Evolutionary conservation across 2,888 invertebrate genomes (phyloP), one percentile per base, ranked within the genome.

Genomic region (Acanthacorydalis orientalis): DNA sequence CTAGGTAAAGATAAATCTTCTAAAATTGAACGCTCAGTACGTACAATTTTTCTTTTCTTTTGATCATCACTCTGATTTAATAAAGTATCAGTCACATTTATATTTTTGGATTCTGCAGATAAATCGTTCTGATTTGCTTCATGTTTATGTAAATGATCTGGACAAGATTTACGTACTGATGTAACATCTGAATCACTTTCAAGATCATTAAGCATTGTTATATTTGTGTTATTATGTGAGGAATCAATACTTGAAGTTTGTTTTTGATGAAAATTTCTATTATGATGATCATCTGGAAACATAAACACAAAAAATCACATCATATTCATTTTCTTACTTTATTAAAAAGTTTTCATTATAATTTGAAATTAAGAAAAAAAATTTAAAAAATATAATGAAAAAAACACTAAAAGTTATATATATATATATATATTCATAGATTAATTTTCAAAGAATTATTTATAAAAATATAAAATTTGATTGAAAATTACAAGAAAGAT

Each of bases 261-360:
- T 23, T 16, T 40, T 12, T 39, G 40, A 31, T 46, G 35, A 8
- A 33, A 14, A 37, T 33, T 37, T 34, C 56, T 57, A 52, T 59
- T 59, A 47, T 64, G 62, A 51, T 60, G 60, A 57, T 64, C 64
- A 54, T 64, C 64, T 64, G 43, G 23, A 46, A 49, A 49, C 40
- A 40, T 4, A 44, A 12, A 32, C 9, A 48, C 37, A 48, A 2
- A 39, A 16, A 9, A 32, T 41, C 15, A 38, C 11, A 38, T 23
- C 23, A 23, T 23, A 6, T 23, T 23, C 6, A 23, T 23, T 4
- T 23, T 2, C 6, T 23, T 6, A 23, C 23, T 23, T 23, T 23
- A 23, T 23, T 4, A 23, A 23, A 23, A 23, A 23, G n/a, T n/a
- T n/a, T n/a, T n/a, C n/a, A n/a, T n/a, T n/a, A n/a, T n/a, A n/a